Percentiles rank a stretch among this genome's conserved stretches.
These are phyloP conservation scores for Vesta saturnalis DNA, from an alignment of 2,888 invertebrate genomes.

Conservation along the genomic window DNA sequence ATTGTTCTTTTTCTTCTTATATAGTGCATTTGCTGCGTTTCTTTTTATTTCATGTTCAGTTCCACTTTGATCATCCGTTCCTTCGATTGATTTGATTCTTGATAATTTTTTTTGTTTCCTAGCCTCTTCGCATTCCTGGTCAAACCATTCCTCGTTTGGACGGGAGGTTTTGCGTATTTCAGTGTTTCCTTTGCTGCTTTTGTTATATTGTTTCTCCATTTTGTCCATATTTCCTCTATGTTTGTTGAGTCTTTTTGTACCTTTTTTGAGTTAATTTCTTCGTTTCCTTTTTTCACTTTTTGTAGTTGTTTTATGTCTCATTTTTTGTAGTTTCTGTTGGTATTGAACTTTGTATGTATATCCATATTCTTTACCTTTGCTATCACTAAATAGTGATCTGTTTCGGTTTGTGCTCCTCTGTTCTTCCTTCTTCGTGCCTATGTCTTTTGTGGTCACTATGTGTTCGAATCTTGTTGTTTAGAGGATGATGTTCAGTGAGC, in stretches of 20 bases:
- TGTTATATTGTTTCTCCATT: neutral
- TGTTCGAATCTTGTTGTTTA: slow-evolving; percentile 18
- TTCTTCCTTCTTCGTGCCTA: slow-evolving; percentile 4
- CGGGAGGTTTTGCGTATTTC: neutral
- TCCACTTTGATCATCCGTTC: neutral
- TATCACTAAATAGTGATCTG: neutral
- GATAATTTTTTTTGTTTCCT: slow-evolving; percentile 4
- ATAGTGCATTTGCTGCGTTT: neutral
- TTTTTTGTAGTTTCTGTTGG: slow-evolving; percentile 8
- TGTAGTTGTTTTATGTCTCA: neutral
- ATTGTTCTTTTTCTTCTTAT: too few relatives aligned
- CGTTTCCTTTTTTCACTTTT: slow-evolving; percentile 1
- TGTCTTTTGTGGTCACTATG: slow-evolving; percentile 10
- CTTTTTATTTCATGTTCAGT: neutral
- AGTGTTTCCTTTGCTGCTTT: slow-evolving; percentile 3
- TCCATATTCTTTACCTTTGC: slow-evolving; percentile 11
- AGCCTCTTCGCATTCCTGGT: slow-evolving; percentile 2
- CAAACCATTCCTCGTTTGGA: neutral
- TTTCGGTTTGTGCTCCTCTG: slow-evolving; percentile 14
- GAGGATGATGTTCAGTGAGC: slow-evolving; percentile 7
- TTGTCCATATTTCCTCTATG: neutral
- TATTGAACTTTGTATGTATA: slow-evolving; percentile 8
- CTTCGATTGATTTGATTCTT: slow-evolving; percentile 5
- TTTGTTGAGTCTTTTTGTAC: neutral
- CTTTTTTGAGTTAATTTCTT: slow-evolving; percentile 1